Evolutionary conservation across 2,797 vertebrate species (phyloP).

Genomic region (Alectoris magna): DNA sequence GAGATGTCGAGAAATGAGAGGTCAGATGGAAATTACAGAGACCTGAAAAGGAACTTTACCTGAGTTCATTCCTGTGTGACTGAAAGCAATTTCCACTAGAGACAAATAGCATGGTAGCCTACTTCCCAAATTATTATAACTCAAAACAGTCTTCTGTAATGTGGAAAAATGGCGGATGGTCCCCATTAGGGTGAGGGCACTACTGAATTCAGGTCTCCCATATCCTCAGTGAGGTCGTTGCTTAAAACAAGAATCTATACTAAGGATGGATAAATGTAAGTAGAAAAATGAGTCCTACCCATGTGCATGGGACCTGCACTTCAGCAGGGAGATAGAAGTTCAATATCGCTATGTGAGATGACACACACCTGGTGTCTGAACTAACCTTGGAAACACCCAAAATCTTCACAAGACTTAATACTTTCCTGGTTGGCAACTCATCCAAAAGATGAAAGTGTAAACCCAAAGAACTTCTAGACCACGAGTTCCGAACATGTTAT

Average conservation of each 20-base stretch:
- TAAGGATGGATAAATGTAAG: neutral
- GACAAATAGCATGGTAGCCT: neutral
- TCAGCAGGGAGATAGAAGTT: neutral
- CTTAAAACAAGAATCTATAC: neutral
- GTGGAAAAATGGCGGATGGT: neutral
- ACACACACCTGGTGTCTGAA: neutral
- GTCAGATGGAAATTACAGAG: neutral
- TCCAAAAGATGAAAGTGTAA: neutral
- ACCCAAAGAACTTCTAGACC: neutral
- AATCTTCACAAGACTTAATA: neutral
- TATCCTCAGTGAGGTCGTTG: neutral
- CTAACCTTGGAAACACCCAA: neutral
- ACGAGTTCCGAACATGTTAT: neutral
- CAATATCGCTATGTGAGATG: neutral
- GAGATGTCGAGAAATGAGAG: neutral
- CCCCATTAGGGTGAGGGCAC: neutral
- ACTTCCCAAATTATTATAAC: neutral
- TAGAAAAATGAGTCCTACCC: neutral
- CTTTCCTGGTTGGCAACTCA: neutral
- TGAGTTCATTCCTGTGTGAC: neutral
- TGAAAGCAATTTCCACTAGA: neutral
- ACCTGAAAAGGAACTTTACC: neutral
- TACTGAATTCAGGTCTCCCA: neutral
- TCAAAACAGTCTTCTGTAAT: neutral
- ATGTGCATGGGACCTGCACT: accelerated